phyloP scores from a whole-genome alignment of 2,888 invertebrate species.

The Ichneumon xanthorius region DNA sequence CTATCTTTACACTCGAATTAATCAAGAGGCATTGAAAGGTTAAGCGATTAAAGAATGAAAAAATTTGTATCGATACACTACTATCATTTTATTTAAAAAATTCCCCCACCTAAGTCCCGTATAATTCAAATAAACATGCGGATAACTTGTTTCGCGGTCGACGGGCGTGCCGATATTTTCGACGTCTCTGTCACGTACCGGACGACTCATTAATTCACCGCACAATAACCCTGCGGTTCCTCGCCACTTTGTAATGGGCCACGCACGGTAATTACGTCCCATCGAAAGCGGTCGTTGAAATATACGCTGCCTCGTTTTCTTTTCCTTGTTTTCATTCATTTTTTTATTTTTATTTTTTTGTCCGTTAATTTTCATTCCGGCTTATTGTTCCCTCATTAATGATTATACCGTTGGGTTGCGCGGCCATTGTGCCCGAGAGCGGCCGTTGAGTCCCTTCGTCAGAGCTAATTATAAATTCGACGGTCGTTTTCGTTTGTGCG shows the following conservation, averaged over 20 bases:
- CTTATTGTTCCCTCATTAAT: constrained; percentile 64
- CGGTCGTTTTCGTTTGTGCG: constrained; percentile 64
- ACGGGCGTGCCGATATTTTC: constrained; percentile 34
- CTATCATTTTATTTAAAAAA: neutral
- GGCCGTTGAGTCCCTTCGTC: constrained; percentile 27
- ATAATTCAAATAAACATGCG: neutral
- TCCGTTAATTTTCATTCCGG: constrained; percentile 51
- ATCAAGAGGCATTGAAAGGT: too few species aligned
- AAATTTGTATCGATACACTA: too few species aligned
- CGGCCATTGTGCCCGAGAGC: constrained; percentile 3
- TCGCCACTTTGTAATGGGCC: neutral
- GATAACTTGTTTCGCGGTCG: constrained; percentile 12
- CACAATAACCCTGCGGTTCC: constrained; percentile 40
- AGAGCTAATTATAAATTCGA: constrained; percentile 66
- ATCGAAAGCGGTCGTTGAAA: constrained; percentile 38
- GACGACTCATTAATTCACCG: constrained; percentile 29
- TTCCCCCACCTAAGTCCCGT: neutral
- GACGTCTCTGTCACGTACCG: constrained; percentile 22
- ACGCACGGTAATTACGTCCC: constrained; percentile 43
- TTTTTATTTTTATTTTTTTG: constrained; percentile 18
- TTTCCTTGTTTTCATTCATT: constrained; percentile 8
- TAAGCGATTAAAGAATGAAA: too few species aligned
- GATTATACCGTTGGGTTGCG: constrained; percentile 54
- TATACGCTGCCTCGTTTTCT: constrained; percentile 22
- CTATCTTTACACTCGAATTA: too few species aligned